Base-by-base conservation (phyloP, 2,888 invertebrate genomes). In the Tetramorium bicarinatum region DNA sequence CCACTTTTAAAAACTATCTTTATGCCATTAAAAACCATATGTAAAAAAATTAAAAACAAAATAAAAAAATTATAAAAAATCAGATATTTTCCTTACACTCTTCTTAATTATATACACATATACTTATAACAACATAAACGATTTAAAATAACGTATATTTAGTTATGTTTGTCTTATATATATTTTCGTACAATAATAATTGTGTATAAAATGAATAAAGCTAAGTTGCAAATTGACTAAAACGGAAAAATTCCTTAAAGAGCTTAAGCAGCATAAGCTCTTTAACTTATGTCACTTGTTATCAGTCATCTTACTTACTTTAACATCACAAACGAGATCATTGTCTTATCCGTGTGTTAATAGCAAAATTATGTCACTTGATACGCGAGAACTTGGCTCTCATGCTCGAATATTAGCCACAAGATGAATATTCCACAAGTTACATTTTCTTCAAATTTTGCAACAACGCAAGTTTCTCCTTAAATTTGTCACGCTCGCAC, bases 291-390 rank as follows among this genome's bases (percentile, higher is more conserved):
- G 18, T 38, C 47, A 62, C 61, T 15, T 38, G 11, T 52, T 25
- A 59, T 34, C 34, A 34, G 47, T 25, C 25, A 76, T 71, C 61
- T 86, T 84, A 83, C 59, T 62, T 88, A 85, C 87, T 87, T 87
- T 82, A 85, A 25, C 74, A 61, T 83, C 84, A 80, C 83, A 87
- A 87, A 82, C 69, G 77, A 86, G 85, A 89, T 85, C 82, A 82
- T 90, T 87, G 80, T 67, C 44, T 84, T 80, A 87, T 85, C 85
- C 84, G 61, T 72, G 72, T 62, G 64, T 75, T 87, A 88, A 90
- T 88, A 83, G 66, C 52, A 87, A 89, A 89, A 89, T 89, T 86
- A 89, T 86, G 61, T 80, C 84, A 82, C 71, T 72, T 76, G 71
- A 67, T 87, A 29, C 62, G 75, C 66, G 49, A 84, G 83, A 89